A percentile compares a stretch with the other conserved stretches of the same genome.
These are phyloP conservation scores for Danaus melanippus DNA, from an alignment of 1,140 invertebrate species.

Conservation along the genomic window DNA sequence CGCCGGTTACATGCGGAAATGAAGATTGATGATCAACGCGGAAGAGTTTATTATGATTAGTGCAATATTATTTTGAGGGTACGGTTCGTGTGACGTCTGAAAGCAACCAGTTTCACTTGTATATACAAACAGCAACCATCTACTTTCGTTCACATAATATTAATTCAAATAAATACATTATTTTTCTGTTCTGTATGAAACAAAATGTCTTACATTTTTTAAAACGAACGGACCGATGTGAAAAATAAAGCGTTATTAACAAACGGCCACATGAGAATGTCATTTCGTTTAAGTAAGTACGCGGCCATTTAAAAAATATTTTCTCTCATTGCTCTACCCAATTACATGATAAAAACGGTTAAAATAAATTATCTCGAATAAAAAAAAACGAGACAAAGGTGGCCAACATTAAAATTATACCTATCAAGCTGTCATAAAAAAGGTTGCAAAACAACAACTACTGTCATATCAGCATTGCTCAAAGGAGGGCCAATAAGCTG, in stretches of 20 bases:
- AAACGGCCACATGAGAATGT: too few species aligned
- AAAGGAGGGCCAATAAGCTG: conserved; percentile 12
- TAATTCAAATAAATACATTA: not conserved
- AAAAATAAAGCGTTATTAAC: too few species aligned
- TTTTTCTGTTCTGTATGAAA: not conserved
- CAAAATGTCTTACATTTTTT: too few species aligned
- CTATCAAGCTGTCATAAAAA: conserved; percentile 25
- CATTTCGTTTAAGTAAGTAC: too few species aligned
- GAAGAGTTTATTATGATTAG: conserved; percentile 33
- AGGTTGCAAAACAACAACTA: conserved; percentile 16
- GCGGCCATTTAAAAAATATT: too few species aligned
- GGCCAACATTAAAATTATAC: conserved; percentile 16
- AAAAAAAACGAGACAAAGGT: conserved; percentile 16
- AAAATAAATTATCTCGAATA: conserved; percentile 11
- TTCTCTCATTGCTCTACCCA: conserved; percentile 1
- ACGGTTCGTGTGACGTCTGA: not conserved
- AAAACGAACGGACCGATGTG: too few species aligned
- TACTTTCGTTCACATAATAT: not conserved
- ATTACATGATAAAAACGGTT: conserved; percentile 10
- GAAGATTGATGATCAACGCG: conserved; percentile 53
- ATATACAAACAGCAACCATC: too few species aligned
- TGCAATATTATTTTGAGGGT: conserved; percentile 16
- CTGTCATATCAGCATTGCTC: conserved; percentile 13
- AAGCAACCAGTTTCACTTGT: too few species aligned
- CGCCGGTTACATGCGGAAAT: conserved; percentile 53